Evolutionary conservation across 2,888 invertebrate genomes (phyloP).

Genomic region (Lithophane semibrunnea): DNA sequence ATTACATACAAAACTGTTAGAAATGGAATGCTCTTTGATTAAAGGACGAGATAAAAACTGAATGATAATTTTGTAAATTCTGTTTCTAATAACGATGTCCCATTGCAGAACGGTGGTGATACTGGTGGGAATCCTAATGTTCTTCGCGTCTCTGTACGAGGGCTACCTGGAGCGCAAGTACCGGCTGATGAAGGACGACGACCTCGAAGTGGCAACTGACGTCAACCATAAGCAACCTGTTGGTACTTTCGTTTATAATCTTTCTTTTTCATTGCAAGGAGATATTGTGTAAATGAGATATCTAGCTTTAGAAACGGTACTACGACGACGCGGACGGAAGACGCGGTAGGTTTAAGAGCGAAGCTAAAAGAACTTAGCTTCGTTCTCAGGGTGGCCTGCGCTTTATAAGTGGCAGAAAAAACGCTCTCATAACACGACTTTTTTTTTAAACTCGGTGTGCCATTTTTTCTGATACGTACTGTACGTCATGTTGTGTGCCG

Average conservation of each 20-base stretch:
- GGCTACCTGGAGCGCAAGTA: conserved; percentile 86
- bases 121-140: conserved; percentile 89
- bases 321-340: too few species aligned
- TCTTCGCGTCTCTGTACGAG: conserved; percentile 92
- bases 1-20: not conserved
- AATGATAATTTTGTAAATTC: not conserved
- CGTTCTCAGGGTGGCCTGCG: too few species aligned
- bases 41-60: not conserved
- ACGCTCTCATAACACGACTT: not conserved
- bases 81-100: conserved; percentile 1
- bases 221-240: conserved; percentile 87
- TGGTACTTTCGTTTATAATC: conserved; percentile 78
- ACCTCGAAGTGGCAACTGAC: conserved; percentile 85
- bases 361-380: too few species aligned
- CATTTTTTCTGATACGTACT: not conserved
- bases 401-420: not conserved
- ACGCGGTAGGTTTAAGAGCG: too few species aligned
- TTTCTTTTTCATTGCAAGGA: conserved; percentile 19
- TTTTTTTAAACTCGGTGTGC: not conserved
- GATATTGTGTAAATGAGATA: too few species aligned
- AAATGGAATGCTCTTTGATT: not conserved
- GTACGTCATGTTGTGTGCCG: not conserved
- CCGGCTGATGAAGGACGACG: conserved; percentile 82
- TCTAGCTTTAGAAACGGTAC: too few species aligned
- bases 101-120: conserved; percentile 87